Conservation (phyloP, 2,797 vertebrate genomes). For the Echiichthys vipera region DNA sequence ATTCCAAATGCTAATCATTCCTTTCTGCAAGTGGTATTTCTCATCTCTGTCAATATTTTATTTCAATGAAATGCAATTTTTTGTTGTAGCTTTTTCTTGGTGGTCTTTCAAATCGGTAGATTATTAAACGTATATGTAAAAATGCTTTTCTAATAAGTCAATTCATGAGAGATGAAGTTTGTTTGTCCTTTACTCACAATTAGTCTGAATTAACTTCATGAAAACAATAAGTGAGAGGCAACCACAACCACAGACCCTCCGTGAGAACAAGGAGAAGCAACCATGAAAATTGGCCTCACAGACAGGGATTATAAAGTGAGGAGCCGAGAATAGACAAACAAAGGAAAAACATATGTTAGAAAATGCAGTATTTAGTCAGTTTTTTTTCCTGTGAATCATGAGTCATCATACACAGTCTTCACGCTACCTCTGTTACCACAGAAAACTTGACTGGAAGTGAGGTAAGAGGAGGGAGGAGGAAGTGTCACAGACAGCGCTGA, state of each 20-base stretch:
- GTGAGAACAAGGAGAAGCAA: neutral
- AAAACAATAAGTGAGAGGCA: neutral
- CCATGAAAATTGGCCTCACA: neutral
- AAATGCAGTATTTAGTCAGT: neutral
- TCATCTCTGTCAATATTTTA: too few species aligned
- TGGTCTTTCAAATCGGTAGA: too few species aligned
- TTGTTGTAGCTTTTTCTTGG: too few species aligned
- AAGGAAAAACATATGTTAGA: neutral
- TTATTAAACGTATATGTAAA: neutral
- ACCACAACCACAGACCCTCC: neutral
- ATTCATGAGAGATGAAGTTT: neutral
- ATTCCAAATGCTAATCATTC: too few species aligned
- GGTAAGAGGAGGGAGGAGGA: slow-evolving; percentile 3
- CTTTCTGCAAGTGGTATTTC: too few species aligned
- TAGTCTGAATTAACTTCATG: neutral
- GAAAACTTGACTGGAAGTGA: neutral
- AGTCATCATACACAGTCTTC: neutral
- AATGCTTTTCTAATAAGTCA: neutral
- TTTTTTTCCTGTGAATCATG: too few species aligned
- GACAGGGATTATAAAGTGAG: neutral
- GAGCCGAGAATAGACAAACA: neutral
- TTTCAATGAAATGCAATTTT: too few species aligned
- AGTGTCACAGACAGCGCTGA: neutral
- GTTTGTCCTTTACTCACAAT: neutral
- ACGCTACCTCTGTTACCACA: neutral